Percentiles rank a stretch among this genome's conserved stretches.
Conservation (phyloP, 2,888 invertebrate species). For the Phengaris alcon region DNA sequence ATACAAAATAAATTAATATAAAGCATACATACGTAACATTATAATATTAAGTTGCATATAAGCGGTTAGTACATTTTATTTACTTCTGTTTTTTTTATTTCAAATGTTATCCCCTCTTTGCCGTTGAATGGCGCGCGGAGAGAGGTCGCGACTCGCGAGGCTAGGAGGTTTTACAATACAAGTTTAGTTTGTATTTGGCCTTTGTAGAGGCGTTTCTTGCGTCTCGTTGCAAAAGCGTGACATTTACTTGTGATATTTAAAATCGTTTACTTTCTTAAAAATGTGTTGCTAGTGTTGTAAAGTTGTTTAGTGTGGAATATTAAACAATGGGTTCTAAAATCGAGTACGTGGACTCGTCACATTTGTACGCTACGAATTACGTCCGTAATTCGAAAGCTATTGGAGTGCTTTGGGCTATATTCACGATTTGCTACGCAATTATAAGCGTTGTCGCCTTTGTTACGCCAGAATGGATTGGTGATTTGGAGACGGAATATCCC, state of each 20-base stretch:
- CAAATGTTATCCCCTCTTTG: conserved; percentile 59
- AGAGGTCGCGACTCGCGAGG: conserved; percentile 51
- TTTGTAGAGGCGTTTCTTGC: conserved; percentile 62
- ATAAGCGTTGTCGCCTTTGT: conserved; percentile 96
- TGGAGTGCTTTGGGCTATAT: conserved; percentile 98
- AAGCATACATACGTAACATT: background rate
- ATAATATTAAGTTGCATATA: conserved; percentile 50
- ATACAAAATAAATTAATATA: too few relatives aligned
- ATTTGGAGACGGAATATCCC: conserved; percentile 89
- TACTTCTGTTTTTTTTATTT: background rate
- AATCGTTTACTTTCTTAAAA: conserved; percentile 46
- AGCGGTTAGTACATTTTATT: background rate
- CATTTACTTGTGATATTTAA: conserved; percentile 19
- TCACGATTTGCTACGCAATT: conserved; percentile 97
- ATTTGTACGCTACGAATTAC: conserved; percentile 94
- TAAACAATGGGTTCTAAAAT: conserved; percentile 91
- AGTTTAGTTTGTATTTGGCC: conserved; percentile 41
- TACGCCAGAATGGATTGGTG: conserved; percentile 95
- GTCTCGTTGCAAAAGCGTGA: conserved; percentile 42
- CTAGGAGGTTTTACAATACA: conserved; percentile 37
- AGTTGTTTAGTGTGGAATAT: conserved; percentile 41
- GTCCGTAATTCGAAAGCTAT: conserved; percentile 96
- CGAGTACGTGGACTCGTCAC: conserved; percentile 94
- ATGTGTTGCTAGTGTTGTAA: conserved; percentile 45
- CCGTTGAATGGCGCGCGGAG: conserved; percentile 59